Conservation (phyloP, 2,797 vertebrate species). For the Tinamus major region DNA sequence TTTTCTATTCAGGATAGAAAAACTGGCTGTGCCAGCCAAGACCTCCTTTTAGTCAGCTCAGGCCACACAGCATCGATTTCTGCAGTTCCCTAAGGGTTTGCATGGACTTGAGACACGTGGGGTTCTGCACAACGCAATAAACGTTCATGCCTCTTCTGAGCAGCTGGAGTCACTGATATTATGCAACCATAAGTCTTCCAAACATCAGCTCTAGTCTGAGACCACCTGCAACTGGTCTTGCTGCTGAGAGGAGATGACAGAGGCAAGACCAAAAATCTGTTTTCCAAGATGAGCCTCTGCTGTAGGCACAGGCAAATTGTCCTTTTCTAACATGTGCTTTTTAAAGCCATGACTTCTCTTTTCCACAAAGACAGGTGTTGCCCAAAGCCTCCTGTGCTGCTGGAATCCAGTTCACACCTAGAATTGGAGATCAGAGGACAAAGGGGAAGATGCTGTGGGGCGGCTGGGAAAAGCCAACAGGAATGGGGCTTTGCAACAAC, state of each 20-base stretch:
- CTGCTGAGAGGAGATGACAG: neutral
- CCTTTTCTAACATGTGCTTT: neutral
- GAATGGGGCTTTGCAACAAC: neutral
- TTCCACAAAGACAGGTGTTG: neutral
- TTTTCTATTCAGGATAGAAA: neutral
- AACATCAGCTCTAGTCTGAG: neutral
- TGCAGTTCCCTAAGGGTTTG: neutral
- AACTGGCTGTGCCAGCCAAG: neutral
- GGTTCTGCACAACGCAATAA: neutral
- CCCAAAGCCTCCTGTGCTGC: neutral
- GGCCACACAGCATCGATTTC: neutral
- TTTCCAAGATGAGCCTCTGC: neutral
- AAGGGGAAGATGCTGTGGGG: too few relatives aligned
- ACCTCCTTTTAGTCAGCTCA: neutral
- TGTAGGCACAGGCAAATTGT: neutral
- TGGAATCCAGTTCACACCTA: neutral
- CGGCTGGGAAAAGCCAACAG: neutral
- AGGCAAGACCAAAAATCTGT: neutral
- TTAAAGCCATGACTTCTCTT: neutral
- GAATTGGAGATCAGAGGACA: neutral
- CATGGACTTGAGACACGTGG: rapidly evolving
- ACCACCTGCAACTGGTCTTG: neutral
- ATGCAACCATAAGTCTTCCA: rapidly evolving
- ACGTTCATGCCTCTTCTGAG: neutral
- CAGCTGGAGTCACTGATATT: neutral